Conservation (phyloP, 2,113 vertebrate species). For the Bos taurus region DNA sequence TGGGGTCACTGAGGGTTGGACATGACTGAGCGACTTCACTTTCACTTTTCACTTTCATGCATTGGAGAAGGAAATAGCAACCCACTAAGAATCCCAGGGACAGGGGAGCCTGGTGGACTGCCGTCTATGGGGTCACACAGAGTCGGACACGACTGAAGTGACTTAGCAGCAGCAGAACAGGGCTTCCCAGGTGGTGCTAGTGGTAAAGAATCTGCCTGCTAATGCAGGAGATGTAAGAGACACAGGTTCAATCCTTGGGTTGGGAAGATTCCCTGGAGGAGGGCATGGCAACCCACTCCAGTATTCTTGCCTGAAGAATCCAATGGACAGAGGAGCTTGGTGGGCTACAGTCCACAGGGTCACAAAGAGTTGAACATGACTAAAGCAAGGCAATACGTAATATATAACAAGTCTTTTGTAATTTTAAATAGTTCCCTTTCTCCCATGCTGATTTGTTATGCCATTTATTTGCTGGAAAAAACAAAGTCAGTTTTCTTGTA, state of each 20-base stretch:
- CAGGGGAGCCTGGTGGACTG: no score
- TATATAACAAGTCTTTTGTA: neutral
- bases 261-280: neutral
- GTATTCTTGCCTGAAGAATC: neutral
- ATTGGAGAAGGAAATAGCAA: no score
- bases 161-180: neutral
- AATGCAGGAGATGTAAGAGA: neutral
- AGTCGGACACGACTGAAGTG: rapidly evolving
- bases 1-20: no score
- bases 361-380: neutral
- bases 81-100: no score
- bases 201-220: neutral
- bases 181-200: neutral
- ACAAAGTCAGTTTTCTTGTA: neutral
- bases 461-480: neutral
- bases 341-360: neutral
- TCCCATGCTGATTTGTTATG: neutral
- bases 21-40: no score
- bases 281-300: neutral
- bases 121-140: no score
- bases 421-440: neutral
- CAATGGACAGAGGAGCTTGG: neutral
- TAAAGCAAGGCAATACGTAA: neutral
- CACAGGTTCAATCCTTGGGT: neutral
- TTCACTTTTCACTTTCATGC: no score